phyloP scores from a whole-genome alignment of 2,113 vertebrate species.

The Peromyscus californicus region DNA sequence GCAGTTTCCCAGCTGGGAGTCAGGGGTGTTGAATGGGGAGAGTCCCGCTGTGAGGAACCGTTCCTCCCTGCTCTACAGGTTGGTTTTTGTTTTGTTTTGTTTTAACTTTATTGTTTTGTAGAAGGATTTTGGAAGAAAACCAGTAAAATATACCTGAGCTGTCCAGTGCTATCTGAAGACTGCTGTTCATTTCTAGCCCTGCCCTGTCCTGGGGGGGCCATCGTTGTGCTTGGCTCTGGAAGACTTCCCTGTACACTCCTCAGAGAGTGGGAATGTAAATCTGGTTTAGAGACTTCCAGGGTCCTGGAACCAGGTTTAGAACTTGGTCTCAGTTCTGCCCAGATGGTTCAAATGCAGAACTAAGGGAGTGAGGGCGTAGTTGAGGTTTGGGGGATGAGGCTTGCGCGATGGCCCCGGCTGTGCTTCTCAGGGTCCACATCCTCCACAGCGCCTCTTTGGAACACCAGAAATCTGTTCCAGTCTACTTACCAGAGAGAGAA shows the following conservation, averaged over 20 bases:
- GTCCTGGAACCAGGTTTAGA: background rate
- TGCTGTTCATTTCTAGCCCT: background rate
- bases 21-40: background rate
- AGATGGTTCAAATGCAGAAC: background rate
- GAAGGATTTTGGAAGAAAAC: slow-evolving; percentile 64
- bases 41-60: background rate
- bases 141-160: slow-evolving; percentile 68
- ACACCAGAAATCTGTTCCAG: background rate
- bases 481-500: background rate
- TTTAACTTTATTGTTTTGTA: slow-evolving; percentile 74
- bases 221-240: background rate
- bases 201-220: background rate
- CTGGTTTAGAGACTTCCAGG: background rate
- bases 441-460: background rate
- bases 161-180: background rate
- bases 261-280: background rate
- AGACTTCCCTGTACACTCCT: background rate
- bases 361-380: background rate
- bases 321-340: background rate
- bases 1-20: background rate
- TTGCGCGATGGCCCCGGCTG: background rate
- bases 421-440: background rate
- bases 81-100: background rate
- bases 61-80: background rate
- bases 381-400: background rate